phyloP scores from a whole-genome alignment of 2,888 invertebrate species.

The Stratiomys singularior region DNA sequence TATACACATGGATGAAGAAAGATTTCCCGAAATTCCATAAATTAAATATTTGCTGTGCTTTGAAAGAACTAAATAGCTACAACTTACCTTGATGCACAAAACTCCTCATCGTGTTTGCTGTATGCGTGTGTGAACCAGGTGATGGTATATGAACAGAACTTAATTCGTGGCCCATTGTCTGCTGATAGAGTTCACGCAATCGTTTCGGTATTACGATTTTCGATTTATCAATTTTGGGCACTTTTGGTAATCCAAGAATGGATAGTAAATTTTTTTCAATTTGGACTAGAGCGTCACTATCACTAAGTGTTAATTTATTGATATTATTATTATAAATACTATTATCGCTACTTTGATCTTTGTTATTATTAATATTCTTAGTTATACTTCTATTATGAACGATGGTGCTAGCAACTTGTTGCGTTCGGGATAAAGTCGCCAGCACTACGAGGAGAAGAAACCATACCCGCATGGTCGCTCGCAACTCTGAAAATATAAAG shows the following conservation, averaged over 20 bases:
- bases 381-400: slow-evolving; percentile 56
- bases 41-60: too few relatives aligned
- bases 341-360: slow-evolving; percentile 52
- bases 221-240: slow-evolving; percentile 65
- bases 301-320: slow-evolving; percentile 57
- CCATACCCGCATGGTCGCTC: slow-evolving; percentile 68
- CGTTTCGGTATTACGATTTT: slow-evolving; percentile 76
- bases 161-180: slow-evolving; percentile 72
- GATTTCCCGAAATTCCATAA: too few relatives aligned
- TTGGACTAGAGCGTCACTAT: slow-evolving; percentile 66
- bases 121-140: slow-evolving; percentile 75
- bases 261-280: slow-evolving; percentile 65
- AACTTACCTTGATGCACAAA: slow-evolving; percentile 81
- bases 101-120: slow-evolving; percentile 87
- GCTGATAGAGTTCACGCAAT: slow-evolving; percentile 81
- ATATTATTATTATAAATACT: slow-evolving; percentile 52
- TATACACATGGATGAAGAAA: too few relatives aligned
- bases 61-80: not conserved
- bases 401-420: slow-evolving; percentile 67
- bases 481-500: slow-evolving; percentile 64
- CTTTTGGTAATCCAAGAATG: slow-evolving; percentile 65
- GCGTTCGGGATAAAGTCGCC: slow-evolving; percentile 66
- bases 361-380: slow-evolving; percentile 52
- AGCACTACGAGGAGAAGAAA: slow-evolving; percentile 67
- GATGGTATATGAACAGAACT: slow-evolving; percentile 75